Conservation (phyloP, 2,113 vertebrate species). For the Ramphastos sulfuratus region DNA sequence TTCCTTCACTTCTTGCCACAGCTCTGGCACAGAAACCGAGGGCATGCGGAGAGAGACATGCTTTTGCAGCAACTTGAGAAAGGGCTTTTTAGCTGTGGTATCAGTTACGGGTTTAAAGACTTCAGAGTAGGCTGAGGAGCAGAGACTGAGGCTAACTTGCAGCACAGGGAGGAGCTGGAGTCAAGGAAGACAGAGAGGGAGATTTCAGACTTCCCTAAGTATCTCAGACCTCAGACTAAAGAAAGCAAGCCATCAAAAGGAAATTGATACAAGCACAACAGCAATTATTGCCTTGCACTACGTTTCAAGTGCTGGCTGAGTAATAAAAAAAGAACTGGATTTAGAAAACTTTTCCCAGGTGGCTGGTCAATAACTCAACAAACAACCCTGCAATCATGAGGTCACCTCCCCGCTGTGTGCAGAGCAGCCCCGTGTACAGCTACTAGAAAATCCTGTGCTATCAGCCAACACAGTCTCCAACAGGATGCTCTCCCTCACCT, state of each 20-base stretch:
- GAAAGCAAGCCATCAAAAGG: neutral
- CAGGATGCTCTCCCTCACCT: neutral
- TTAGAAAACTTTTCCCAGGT: neutral
- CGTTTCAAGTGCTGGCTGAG: neutral
- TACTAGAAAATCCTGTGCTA: neutral
- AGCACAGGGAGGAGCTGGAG: neutral
- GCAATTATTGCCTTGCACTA: neutral
- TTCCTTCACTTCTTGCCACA: neutral
- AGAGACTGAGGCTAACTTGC: neutral
- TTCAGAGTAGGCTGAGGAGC: neutral
- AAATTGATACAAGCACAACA: neutral
- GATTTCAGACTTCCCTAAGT: neutral
- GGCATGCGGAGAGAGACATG: fast-evolving
- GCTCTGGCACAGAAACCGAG: fast-evolving
- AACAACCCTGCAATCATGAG: fast-evolving
- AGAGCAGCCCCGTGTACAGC: neutral
- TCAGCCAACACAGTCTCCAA: neutral
- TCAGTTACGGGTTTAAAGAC: neutral
- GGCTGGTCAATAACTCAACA: neutral
- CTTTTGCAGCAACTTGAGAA: fast-evolving
- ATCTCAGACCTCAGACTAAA: neutral
- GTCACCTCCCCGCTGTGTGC: fast-evolving
- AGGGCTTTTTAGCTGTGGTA: neutral
- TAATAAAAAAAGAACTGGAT: neutral
- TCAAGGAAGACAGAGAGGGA: neutral